phyloP scores from a whole-genome alignment of 2,888 invertebrate species.

The Lepidochitona cinerea region DNA sequence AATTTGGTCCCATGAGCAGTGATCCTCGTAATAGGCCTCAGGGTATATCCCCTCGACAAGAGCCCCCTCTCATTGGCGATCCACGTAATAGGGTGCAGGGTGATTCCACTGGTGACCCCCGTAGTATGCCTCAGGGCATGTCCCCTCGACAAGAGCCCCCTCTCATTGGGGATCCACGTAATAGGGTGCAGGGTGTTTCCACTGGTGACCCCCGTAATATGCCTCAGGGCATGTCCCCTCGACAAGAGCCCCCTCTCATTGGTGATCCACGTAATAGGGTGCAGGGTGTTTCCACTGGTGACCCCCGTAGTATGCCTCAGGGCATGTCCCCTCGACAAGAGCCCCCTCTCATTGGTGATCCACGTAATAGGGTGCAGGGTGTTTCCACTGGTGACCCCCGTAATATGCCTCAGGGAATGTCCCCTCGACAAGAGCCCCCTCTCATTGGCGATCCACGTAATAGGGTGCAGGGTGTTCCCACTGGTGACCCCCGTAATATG shows the following conservation, averaged over 20 bases:
- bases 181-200: neutral
- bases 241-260: too few species aligned
- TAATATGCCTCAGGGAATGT: neutral
- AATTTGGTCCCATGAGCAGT: neutral
- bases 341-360: neutral
- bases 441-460: neutral
- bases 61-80: neutral
- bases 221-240: conserved; percentile 13
- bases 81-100: conserved; percentile 7
- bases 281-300: neutral
- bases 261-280: conserved; percentile 25
- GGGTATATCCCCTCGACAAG: conserved; percentile 13
- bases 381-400: neutral
- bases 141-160: neutral
- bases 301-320: conserved; percentile 17
- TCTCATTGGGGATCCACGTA: neutral
- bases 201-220: conserved; percentile 2
- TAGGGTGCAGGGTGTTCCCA: neutral
- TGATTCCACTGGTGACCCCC: neutral
- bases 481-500: conserved; percentile 4
- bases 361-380: neutral
- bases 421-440: neutral
- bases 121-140: neutral
- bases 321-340: conserved; percentile 12
- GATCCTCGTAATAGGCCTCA: conserved; percentile 16